Evolutionary conservation across 2,797 vertebrate genomes (phyloP).

Genomic region (Ficedula albicollis): DNA sequence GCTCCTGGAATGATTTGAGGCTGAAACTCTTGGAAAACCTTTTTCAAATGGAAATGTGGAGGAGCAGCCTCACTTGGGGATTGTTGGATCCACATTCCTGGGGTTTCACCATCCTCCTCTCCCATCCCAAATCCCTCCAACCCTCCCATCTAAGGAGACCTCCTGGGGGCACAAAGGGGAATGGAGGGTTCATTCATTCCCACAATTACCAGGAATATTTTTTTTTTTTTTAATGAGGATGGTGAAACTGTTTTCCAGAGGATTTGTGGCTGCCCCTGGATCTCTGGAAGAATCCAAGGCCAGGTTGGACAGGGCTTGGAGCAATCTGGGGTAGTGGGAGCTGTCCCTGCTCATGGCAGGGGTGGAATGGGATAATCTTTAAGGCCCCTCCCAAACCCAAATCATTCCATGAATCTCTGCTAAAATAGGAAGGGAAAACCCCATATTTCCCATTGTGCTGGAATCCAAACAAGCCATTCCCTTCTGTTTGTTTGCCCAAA

Average conservation of each 20-base stretch:
- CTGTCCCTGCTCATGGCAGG: not conserved
- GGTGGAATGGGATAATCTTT: fast-evolving
- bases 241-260: not conserved
- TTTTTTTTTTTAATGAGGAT: not conserved
- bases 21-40: not conserved
- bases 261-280: not conserved
- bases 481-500: not conserved
- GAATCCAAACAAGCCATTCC: not conserved
- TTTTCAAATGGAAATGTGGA: not conserved
- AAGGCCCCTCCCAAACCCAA: not conserved
- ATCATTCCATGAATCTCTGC: not conserved
- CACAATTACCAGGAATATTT: too few species aligned
- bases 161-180: too few species aligned
- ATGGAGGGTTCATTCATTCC: not conserved
- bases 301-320: not conserved
- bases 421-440: not conserved
- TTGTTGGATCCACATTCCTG: not conserved
- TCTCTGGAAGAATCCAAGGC: not conserved
- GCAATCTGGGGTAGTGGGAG: fast-evolving
- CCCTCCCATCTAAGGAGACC: not conserved
- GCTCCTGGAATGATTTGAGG: not conserved
- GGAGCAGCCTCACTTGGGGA: not conserved
- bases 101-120: not conserved
- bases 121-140: not conserved
- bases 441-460: not conserved